Conservation (phyloP, 2,888 invertebrate species). For the Apamea anceps region DNA sequence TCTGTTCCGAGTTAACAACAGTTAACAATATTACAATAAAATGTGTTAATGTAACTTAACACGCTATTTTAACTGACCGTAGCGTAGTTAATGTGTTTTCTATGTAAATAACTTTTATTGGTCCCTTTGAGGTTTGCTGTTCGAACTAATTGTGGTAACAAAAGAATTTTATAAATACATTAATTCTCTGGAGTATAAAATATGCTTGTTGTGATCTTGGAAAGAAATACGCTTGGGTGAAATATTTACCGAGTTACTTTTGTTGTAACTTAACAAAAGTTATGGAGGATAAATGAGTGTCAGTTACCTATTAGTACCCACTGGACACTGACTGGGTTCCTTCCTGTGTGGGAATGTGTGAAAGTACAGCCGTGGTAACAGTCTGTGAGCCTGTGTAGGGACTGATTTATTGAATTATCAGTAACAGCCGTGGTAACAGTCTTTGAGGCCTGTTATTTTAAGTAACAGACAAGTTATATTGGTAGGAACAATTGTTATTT, state of each 20-base stretch:
- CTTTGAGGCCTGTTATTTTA: too few species aligned
- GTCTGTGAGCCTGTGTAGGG: too few species aligned
- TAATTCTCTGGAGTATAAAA: background rate
- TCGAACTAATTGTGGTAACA: conserved; percentile 28
- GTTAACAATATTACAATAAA: conserved; percentile 46
- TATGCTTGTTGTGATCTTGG: background rate
- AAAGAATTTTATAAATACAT: conserved; percentile 25
- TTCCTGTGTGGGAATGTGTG: too few species aligned
- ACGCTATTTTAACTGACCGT: conserved; percentile 51
- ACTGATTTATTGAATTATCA: too few species aligned
- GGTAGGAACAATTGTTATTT: too few species aligned
- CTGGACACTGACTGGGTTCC: too few species aligned
- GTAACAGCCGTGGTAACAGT: too few species aligned
- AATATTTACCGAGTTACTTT: background rate
- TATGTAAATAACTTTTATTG: conserved; percentile 50
- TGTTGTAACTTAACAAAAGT: background rate
- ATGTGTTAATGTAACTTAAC: conserved; percentile 60
- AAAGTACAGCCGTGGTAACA: too few species aligned
- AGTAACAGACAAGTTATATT: too few species aligned
- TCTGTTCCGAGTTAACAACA: conserved; percentile 13
- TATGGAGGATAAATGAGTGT: background rate
- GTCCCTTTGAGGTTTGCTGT: conserved; percentile 28
- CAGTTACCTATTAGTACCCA: too few species aligned
- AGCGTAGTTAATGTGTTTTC: conserved; percentile 41
- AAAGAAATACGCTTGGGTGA: background rate